Percentiles rank a stretch among this genome's conserved stretches.
These are phyloP conservation scores for Acronicta aceris DNA, from an alignment of 2,888 invertebrate genomes.

Conservation along the genomic window DNA sequence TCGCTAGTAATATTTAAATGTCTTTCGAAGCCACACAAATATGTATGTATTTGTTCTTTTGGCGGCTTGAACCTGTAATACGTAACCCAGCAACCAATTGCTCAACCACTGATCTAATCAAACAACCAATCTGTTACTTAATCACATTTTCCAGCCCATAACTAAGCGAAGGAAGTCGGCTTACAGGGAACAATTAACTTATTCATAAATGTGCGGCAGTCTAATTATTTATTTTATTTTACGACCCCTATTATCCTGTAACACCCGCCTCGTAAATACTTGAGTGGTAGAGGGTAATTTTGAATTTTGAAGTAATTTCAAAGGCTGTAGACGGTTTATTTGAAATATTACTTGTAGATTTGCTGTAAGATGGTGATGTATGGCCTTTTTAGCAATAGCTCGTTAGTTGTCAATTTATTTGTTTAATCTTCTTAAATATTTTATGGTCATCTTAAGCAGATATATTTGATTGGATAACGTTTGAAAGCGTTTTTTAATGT, in stretches of 20 bases:
- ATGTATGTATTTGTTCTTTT: too few relatives aligned
- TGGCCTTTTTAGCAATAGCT: constrained; percentile 4
- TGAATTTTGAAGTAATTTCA: constrained; percentile 67
- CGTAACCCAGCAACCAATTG: too few relatives aligned
- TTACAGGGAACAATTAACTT: constrained; percentile 82
- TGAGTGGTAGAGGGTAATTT: constrained; percentile 71
- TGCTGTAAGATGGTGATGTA: constrained; percentile 38
- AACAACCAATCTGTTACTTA: constrained; percentile 47
- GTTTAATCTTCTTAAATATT: constrained; percentile 37
- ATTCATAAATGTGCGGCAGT: constrained; percentile 82
- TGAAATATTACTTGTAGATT: constrained; percentile 58
- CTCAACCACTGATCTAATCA: too few relatives aligned
- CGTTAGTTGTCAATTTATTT: constrained; percentile 34
- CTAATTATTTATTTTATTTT: constrained; percentile 88
- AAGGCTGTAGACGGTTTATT: constrained; percentile 60
- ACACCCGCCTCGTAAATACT: constrained; percentile 82
- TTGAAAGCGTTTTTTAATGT: too few relatives aligned
- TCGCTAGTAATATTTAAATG: too few relatives aligned
- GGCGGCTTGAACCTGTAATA: too few relatives aligned
- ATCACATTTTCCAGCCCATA: constrained; percentile 68
- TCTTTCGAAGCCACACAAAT: too few relatives aligned
- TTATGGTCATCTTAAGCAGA: constrained; percentile 8
- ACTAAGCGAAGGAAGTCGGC: constrained; percentile 70
- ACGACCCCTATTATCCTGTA: constrained; percentile 84
- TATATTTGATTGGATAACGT: too few relatives aligned